Conservation (phyloP, 2,888 invertebrate genomes). For the Cactoblastis cactorum region DNA sequence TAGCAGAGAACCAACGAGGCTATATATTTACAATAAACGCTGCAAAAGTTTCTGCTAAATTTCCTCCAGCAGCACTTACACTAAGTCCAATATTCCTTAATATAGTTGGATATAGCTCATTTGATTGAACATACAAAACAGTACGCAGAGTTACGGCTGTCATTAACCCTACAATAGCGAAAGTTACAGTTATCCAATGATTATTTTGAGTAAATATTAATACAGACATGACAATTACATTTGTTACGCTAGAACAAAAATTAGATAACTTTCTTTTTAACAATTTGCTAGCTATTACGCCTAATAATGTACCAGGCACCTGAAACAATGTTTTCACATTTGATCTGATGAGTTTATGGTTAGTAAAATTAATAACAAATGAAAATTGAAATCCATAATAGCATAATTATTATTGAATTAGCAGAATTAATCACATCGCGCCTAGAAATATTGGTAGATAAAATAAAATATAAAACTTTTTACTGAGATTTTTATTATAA, state of each 20-base stretch:
- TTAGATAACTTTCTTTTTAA: slow-evolving; percentile 36
- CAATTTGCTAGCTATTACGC: slow-evolving; percentile 35
- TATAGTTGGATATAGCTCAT: slow-evolving; percentile 53
- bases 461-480: no score
- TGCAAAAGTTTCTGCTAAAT: slow-evolving; percentile 46
- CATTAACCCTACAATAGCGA: slow-evolving; percentile 35
- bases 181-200: slow-evolving; percentile 31
- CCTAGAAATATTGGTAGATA: no score
- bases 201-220: slow-evolving; percentile 34
- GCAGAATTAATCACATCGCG: no score
- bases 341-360: no score
- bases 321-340: slow-evolving; percentile 24
- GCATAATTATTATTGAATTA: no score
- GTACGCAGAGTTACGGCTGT: slow-evolving; percentile 29
- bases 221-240: slow-evolving; percentile 33
- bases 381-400: neutral
- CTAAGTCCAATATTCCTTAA: slow-evolving; percentile 52
- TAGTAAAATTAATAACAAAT: no score
- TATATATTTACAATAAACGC: slow-evolving; percentile 45
- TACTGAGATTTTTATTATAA: no score
- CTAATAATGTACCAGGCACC: slow-evolving; percentile 33
- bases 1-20: slow-evolving; percentile 44
- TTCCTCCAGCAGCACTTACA: slow-evolving; percentile 38
- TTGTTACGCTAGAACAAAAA: slow-evolving; percentile 24
- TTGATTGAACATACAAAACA: slow-evolving; percentile 37